Evolutionary conservation across 1,140 invertebrate genomes (phyloP).

Genomic region (Saccostrea echinata): DNA sequence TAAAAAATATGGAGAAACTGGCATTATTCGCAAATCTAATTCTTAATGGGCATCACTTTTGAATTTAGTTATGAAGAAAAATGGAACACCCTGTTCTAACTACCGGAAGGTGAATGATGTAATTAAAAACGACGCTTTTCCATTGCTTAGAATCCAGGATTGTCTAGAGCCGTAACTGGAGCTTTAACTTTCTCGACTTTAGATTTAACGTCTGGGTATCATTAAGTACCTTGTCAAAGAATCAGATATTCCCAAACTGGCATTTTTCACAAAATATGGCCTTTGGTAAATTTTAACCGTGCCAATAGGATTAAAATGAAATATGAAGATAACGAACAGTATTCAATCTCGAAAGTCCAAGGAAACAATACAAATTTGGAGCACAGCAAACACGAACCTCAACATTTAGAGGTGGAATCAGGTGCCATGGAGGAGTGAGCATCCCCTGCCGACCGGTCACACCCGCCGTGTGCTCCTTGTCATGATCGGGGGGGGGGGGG

Average conservation of each 20-base stretch:
- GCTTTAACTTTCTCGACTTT: constrained; percentile 43
- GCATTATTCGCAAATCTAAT: constrained; percentile 64
- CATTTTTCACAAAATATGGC: constrained; percentile 61
- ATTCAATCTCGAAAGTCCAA: too few relatives aligned
- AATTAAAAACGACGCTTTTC: constrained; percentile 48
- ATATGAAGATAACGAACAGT: too few relatives aligned
- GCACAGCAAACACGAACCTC: too few relatives aligned
- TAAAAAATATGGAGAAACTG: constrained; percentile 55
- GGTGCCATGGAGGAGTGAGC: too few relatives aligned
- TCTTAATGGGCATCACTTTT: constrained; percentile 81
- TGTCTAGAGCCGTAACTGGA: constrained; percentile 48
- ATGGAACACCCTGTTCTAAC: constrained; percentile 81
- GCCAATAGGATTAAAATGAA: constrained; percentile 60
- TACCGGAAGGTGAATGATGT: constrained; percentile 72
- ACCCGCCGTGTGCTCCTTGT: too few relatives aligned
- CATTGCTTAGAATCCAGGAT: constrained; percentile 52
- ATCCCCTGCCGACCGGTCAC: too few relatives aligned
- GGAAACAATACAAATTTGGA: too few relatives aligned
- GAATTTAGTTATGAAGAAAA: too few relatives aligned
- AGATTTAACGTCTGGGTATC: constrained; percentile 52
- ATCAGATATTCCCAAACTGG: constrained; percentile 59
- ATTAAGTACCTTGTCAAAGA: constrained; percentile 50
- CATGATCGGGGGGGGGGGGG: too few relatives aligned
- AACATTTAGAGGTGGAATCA: too few relatives aligned
- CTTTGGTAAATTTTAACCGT: constrained; percentile 59